phyloP scores from a whole-genome alignment of 2,113 vertebrate species.

The Hippocampus comes region DNA sequence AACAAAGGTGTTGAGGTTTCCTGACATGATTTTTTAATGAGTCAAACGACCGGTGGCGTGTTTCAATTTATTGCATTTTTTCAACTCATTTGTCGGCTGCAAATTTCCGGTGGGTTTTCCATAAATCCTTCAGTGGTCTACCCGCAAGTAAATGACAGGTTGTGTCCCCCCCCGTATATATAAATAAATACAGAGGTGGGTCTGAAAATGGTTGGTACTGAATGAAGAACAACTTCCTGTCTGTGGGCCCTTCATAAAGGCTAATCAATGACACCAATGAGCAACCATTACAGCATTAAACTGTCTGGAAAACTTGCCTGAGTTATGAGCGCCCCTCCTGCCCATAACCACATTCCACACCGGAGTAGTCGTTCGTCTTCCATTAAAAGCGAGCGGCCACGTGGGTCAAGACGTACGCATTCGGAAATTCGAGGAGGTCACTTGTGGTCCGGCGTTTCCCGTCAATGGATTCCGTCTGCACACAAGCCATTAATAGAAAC shows the following conservation, averaged over 20 bases:
- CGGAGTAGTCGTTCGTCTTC: background rate
- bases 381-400: conserved; percentile 10
- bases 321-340: conserved; percentile 8
- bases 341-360: background rate
- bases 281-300: conserved; percentile 5
- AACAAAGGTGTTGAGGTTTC: conserved; percentile 34
- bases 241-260: background rate
- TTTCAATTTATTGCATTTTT: conserved; percentile 37
- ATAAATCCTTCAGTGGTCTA: conserved; percentile 47
- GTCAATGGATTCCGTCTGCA: conserved; percentile 23
- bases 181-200: too few species aligned
- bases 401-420: conserved; percentile 5
- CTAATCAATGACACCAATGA: conserved; percentile 4
- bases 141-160: conserved; percentile 59
- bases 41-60: conserved; percentile 22
- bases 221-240: background rate
- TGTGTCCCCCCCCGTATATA: too few species aligned
- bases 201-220: too few species aligned
- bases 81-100: conserved; percentile 32
- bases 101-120: conserved; percentile 33
- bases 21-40: conserved; percentile 34
- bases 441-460: conserved; percentile 32
- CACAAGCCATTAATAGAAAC: conserved; percentile 30
- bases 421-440: conserved; percentile 18
- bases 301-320: background rate